Conservation (phyloP, 2,888 invertebrate species). For the Pimpla rufipes region DNA sequence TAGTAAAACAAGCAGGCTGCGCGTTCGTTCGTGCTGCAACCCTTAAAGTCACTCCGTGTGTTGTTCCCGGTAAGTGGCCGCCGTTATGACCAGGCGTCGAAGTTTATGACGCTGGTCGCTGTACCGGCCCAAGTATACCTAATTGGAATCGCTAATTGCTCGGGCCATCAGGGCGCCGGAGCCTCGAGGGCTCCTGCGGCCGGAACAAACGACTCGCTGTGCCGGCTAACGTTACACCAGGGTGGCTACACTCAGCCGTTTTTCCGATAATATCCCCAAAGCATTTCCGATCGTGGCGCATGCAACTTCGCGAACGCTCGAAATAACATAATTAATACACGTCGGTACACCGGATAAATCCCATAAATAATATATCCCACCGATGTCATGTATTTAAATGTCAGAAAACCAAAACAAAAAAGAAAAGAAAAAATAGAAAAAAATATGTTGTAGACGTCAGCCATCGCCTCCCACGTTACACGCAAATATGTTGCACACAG, state of each 20-base stretch:
- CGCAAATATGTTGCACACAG: no score
- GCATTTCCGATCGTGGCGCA: not conserved
- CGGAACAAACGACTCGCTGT: constrained; percentile 56
- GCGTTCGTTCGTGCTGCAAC: constrained; percentile 54
- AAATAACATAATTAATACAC: not conserved
- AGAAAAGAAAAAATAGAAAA: not conserved
- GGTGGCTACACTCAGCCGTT: not conserved
- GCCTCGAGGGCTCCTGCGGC: constrained; percentile 50
- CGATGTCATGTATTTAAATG: not conserved
- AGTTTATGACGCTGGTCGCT: constrained; percentile 53
- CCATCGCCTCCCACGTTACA: no score
- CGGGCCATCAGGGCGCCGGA: constrained; percentile 48
- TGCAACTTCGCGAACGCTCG: not conserved
- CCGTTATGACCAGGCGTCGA: constrained; percentile 52
- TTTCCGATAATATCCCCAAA: not conserved
- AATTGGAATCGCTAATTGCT: constrained; percentile 72
- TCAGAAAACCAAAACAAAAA: not conserved
- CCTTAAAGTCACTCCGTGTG: constrained; percentile 52
- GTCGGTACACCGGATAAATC: not conserved
- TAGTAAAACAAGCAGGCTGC: constrained; percentile 13
- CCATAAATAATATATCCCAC: not conserved
- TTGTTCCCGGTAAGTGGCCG: constrained; percentile 61
- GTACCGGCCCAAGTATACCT: constrained; percentile 53
- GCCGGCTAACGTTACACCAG: not conserved
- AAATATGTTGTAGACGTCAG: not conserved